These are phyloP conservation scores for Petaurus breviceps DNA, from an alignment of 2,113 vertebrate species.

Conservation along the genomic window DNA sequence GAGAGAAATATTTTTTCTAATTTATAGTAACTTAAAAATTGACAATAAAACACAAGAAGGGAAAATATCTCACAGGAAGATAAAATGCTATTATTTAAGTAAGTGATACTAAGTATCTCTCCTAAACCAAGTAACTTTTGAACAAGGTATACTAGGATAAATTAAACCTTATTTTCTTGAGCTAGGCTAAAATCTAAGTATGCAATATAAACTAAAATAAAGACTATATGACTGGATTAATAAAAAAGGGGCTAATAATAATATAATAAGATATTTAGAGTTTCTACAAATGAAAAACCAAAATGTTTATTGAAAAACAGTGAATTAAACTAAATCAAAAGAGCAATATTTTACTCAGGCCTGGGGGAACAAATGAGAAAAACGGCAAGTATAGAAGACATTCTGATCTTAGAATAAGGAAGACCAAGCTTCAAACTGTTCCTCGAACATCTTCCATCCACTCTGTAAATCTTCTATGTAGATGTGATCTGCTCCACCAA, in stretches of 20 bases:
- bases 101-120: neutral
- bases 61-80: neutral
- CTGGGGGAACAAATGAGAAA: neutral
- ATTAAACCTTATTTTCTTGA: neutral
- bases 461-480: neutral
- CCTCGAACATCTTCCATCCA: neutral
- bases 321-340: neutral
- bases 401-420: neutral
- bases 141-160: neutral
- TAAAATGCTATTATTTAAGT: slow-evolving; percentile 2
- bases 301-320: neutral
- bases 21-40: neutral
- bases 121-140: slow-evolving; percentile 9
- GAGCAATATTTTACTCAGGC: neutral
- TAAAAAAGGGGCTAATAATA: neutral
- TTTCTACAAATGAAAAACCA: neutral
- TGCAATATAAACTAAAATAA: neutral
- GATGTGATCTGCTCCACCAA: neutral
- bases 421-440: neutral
- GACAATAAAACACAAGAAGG: neutral
- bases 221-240: neutral
- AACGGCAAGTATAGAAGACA: neutral
- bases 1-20: neutral
- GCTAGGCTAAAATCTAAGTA: neutral
- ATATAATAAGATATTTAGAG: neutral